Base-by-base conservation (phyloP, 2,113 vertebrate species). In the Silurus glanis region DNA sequence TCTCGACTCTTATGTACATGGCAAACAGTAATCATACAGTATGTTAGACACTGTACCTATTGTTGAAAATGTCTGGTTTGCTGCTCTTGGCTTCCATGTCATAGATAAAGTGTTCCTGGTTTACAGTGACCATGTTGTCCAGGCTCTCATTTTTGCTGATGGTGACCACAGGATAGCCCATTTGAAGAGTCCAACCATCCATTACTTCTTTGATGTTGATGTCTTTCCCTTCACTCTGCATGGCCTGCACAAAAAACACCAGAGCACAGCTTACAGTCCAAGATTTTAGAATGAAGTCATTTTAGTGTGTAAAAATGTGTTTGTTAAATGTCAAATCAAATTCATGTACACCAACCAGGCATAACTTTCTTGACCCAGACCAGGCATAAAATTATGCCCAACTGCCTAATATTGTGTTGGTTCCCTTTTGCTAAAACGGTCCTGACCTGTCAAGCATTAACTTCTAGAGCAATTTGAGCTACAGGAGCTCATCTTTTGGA, bases 181-280 rank as follows among this genome's bases (percentile, higher is more conserved):
- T 99, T 89, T 99, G 98, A 16, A 99, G 95, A 16, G 98, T 99
- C 98, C 98, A 99, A 76, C 96, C 95, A 93, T 98, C 97, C 98
- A 99, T 99, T 87, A 99, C 97, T 91, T 96, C 95, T 64, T 96
- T 96, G 56, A 99, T 96, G 92, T 99, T 96, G 87, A 99, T 96
- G 91, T 96, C 95, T 92, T 96, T 97, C 87, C 98, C 97, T 91
- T 97, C 96, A 14, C 95, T 96, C 90, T 91, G 96, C 95, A 99
- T 95, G 89, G 97, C 97, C 98, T 99, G 93, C 25, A 64, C 72
- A 80, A 49, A 87, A 19, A 79, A 78, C 19, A 53, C 21, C 37
- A 62, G 17, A 62, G 0, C 55, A 0, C 59, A 81, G 80, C 49
- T 76, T 8, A 74, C 21, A 78, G 53, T 28, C 53, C 51, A 78